These are phyloP conservation scores for Saguinus imperator DNA, from an alignment of 2,113 vertebrate species.

Conservation along the genomic window DNA sequence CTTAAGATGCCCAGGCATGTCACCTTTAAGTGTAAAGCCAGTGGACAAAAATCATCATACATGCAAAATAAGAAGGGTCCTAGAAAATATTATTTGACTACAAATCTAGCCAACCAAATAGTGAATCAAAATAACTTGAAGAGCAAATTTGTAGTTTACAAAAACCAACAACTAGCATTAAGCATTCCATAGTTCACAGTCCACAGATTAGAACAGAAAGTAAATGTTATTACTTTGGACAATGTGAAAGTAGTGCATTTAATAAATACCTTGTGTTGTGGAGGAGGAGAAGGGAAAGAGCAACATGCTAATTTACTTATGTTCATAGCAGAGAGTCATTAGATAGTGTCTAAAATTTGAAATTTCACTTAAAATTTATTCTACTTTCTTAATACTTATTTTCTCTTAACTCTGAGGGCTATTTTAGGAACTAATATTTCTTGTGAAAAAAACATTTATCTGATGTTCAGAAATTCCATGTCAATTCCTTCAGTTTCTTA, in stretches of 20 bases:
- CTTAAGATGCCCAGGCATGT: background rate
- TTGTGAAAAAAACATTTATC: background rate
- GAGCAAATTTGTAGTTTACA: background rate
- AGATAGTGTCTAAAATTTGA: background rate
- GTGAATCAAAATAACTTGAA: conserved; percentile 10
- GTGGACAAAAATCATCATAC: background rate
- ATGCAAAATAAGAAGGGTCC: background rate
- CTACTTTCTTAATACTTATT: background rate
- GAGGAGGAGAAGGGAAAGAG: background rate
- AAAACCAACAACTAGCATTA: background rate
- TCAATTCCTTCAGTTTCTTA: conserved; percentile 19
- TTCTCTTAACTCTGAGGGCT: conserved; percentile 21
- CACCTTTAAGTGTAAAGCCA: background rate
- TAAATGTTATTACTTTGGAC: background rate
- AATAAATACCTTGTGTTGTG: background rate
- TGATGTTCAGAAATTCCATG: background rate
- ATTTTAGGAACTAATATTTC: conserved; percentile 41
- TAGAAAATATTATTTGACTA: background rate
- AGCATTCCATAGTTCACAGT: background rate
- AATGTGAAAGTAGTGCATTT: background rate
- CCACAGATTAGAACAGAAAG: background rate
- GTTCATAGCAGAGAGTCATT: background rate
- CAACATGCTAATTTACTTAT: background rate
- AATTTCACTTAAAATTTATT: conserved; percentile 17
- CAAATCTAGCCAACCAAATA: background rate